A percentile compares a stretch with the other conserved stretches of the same genome.
Conservation (phyloP, 1,140 invertebrate genomes). For the Anagrus nilaparvatae region DNA sequence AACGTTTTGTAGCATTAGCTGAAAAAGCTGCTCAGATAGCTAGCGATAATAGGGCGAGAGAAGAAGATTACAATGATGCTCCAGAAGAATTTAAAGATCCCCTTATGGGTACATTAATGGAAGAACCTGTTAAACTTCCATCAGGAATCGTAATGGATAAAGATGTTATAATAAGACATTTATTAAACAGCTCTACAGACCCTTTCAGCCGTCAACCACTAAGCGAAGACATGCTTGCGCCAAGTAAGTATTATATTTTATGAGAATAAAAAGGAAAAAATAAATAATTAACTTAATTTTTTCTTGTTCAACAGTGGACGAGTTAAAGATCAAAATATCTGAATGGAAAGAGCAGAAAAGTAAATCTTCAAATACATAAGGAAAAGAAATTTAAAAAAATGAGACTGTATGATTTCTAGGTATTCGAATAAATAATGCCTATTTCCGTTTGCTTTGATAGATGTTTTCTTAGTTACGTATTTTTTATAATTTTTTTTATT, state of each 20-base stretch:
- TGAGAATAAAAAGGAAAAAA: background rate
- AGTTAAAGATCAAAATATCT: slow-evolving; percentile 67
- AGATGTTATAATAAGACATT: slow-evolving; percentile 83
- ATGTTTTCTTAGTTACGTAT: too few relatives aligned
- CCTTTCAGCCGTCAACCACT: slow-evolving; percentile 93
- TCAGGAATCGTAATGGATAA: slow-evolving; percentile 94
- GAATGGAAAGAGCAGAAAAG: slow-evolving; percentile 68
- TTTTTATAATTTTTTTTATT: too few relatives aligned
- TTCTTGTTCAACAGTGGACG: slow-evolving; percentile 47
- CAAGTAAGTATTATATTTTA: slow-evolving; percentile 45
- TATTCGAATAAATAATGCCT: too few relatives aligned
- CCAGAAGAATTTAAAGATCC: slow-evolving; percentile 97
- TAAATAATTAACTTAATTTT: background rate
- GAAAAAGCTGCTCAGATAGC: slow-evolving; percentile 69
- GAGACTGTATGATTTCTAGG: too few relatives aligned
- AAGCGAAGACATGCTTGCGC: slow-evolving; percentile 74
- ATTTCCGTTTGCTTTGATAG: too few relatives aligned
- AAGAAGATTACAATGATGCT: slow-evolving; percentile 89
- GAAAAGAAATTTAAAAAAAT: too few relatives aligned
- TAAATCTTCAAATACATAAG: slow-evolving; percentile 35
- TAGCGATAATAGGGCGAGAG: slow-evolving; percentile 73
- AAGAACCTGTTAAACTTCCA: slow-evolving; percentile 87
- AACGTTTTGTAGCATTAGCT: slow-evolving; percentile 71
- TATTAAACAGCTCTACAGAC: slow-evolving; percentile 92
- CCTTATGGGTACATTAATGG: slow-evolving; percentile 95